phyloP scores from a whole-genome alignment of 2,113 vertebrate genomes.

The Myotis brandtii region DNA sequence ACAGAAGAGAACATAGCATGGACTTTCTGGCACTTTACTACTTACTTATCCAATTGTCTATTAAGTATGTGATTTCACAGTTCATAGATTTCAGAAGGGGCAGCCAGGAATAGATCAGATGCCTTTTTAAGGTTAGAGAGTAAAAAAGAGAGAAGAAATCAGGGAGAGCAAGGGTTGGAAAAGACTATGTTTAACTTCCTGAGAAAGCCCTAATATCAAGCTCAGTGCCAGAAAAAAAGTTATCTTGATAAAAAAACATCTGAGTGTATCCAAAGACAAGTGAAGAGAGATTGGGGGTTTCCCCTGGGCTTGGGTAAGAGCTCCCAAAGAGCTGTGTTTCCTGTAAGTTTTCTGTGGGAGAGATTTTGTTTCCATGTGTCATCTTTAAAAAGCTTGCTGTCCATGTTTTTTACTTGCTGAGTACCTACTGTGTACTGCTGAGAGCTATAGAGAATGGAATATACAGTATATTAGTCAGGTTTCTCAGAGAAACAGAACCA shows the following conservation, averaged over 20 bases:
- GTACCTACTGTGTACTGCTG: background rate
- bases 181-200: slow-evolving; percentile 5
- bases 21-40: slow-evolving; percentile 52
- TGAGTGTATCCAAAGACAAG: background rate
- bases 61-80: slow-evolving; percentile 80
- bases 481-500: background rate
- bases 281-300: background rate
- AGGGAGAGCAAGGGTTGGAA: background rate
- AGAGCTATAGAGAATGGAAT: background rate
- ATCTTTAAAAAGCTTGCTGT: background rate
- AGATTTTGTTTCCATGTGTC: background rate
- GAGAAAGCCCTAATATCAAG: slow-evolving; percentile 17
- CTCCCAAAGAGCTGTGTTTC: background rate
- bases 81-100: slow-evolving; percentile 78
- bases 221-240: background rate
- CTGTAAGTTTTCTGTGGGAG: background rate
- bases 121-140: slow-evolving; percentile 24
- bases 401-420: background rate
- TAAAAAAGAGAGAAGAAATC: background rate
- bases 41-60: slow-evolving; percentile 76
- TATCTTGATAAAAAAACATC: background rate
- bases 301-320: background rate
- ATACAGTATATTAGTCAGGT: background rate
- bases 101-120: slow-evolving; percentile 58
- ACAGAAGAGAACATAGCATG: background rate